Base-by-base conservation (phyloP, 2,113 vertebrate species). In the Ranitomeya imitator region DNA sequence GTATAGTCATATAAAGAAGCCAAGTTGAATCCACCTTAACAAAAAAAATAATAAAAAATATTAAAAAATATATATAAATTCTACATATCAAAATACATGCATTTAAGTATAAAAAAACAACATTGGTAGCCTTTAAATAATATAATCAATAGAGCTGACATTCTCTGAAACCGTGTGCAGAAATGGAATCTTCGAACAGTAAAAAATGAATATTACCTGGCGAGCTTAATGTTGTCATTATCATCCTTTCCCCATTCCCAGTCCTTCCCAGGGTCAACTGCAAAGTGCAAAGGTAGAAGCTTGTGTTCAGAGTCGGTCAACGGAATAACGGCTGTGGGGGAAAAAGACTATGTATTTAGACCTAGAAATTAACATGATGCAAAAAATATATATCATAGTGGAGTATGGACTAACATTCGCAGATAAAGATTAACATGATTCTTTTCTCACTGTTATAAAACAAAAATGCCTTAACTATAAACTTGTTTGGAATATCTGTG, bases 231-330 rank as follows among this genome's bases (percentile, higher is more conserved):
- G 85, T 98, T 98, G 93, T 99, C 97, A 45, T 96, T 97, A 95
- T 99, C 98, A 45, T 99, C 98, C 91, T 97, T 97, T 67, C 96
- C 97, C 98, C 98, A 99, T 73, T 98, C 97, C 98, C 98, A 99
- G 94, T 97, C 97, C 90, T 96, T 96, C 89, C 98, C 97, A 14
- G 98, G 98, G 93, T 99, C 98, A 88, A 99, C 97, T 0, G 98
- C 98, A 89, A 99, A 99, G 95, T 99, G 98, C 93, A 99, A 95
- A 65, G 98, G 96, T 93, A 99, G 95, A 92, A 99, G 95, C 95
- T 97, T 99, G 96, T 99, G 98, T 95, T 99, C 98, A 0, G 98
- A 99, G 92, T 99, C 98, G 0, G 98, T 99, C 93, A 99, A 94
- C 54, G 98, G 98, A 93, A 99, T 99, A 91, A 99, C 97, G 78